Evolutionary conservation across 2,797 vertebrate genomes (phyloP).

Genomic region (Cossypha niveicapilla): DNA sequence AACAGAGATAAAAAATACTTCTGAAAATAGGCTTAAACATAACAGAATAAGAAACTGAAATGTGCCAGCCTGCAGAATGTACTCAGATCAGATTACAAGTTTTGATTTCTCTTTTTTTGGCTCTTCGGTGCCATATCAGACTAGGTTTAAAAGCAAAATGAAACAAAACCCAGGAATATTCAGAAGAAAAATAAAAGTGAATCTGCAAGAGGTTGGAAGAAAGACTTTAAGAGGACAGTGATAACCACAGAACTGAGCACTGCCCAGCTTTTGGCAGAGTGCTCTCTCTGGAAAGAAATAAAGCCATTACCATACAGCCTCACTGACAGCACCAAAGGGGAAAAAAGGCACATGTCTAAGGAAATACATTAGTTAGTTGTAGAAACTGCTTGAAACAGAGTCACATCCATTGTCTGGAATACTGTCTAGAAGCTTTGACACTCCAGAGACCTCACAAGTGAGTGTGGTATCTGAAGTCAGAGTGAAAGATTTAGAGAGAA

Average conservation of each 20-base stretch:
- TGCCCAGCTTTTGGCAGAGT: background rate
- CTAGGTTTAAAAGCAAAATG: background rate
- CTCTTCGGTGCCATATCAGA: rapidly evolving
- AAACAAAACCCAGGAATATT: background rate
- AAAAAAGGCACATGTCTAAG: background rate
- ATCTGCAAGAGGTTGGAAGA: background rate
- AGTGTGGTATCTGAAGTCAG: background rate
- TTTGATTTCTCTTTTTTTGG: background rate
- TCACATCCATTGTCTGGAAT: background rate
- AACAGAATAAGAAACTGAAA: conserved; percentile 5
- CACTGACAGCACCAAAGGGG: background rate
- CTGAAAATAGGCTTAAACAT: background rate
- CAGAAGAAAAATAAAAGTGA: background rate
- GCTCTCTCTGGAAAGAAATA: background rate
- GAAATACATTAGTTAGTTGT: background rate
- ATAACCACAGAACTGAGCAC: background rate
- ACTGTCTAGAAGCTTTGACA: background rate
- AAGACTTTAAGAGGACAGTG: background rate
- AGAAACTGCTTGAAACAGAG: background rate
- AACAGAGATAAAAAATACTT: background rate
- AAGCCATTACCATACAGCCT: background rate
- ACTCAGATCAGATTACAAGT: background rate
- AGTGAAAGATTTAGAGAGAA: background rate
- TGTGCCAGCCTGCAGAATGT: background rate
- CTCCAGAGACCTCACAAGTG: background rate